Base-by-base conservation (phyloP, 2,113 vertebrate genomes). In the Micronisus gabar region DNA sequence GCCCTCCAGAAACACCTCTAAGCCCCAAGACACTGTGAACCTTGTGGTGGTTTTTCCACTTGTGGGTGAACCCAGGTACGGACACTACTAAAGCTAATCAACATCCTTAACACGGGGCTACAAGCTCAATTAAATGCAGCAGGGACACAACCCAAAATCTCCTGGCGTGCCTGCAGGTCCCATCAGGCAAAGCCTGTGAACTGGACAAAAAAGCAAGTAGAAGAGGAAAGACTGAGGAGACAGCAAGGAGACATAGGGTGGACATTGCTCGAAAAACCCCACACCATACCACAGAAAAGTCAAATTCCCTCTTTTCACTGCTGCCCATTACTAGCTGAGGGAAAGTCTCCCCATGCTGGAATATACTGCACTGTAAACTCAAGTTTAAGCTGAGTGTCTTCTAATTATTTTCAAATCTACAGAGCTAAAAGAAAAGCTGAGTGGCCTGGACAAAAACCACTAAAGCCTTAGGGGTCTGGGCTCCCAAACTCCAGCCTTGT, bases 41-140 rank as follows among this genome's bases (percentile, higher is more conserved):
- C 13, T 62, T 0, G 0, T 27, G 26, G 50, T 3, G 8, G 36
- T 29, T 82, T 25, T 70, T 68, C 16, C 8, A 58, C 18, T 58
- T 55, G 7, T 0, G 1, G 22, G 19, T 36, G 16, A 75, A 19
- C 30, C n/a, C 41, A 81, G 22, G 16, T 70, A 34, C 1, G 2
- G 63, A 81, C 2, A 4, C 27, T 75, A 58, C 32, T 65, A 52
- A 70, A 86, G 15, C 5, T 52, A 29, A 81, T 17, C 30, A 36
- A 66, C 10, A 25, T 41, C 13, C 32, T 66, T 81, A 75, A 47
- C 10, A 25, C 0, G 0, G 26, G n/a, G 17, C 43, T 85, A 36
- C 15, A 36, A 45, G n/a, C 41, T 59, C 48, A 82, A 40, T 30
- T 34, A 80, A 92, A 88, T 3, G 50, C 45, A 80, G 63, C 10